These are phyloP conservation scores for Tangara arthus DNA, from an alignment of 2,797 vertebrate genomes.

Conservation along the genomic window DNA sequence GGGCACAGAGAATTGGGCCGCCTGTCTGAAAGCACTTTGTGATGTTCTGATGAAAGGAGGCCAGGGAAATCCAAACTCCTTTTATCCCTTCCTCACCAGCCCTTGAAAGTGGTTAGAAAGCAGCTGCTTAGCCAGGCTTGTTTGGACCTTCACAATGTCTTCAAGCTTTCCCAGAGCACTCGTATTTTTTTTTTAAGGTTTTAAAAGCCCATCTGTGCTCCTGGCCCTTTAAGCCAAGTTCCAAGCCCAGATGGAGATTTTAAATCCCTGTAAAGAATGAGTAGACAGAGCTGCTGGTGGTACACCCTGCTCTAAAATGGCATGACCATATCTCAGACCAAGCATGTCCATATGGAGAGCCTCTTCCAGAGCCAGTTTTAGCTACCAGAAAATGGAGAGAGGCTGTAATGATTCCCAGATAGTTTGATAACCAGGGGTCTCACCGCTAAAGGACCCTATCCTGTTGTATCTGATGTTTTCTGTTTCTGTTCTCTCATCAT, in stretches of 20 bases:
- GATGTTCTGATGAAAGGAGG: not conserved
- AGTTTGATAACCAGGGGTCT: not conserved
- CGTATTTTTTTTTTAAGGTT: not conserved
- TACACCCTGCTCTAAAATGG: not conserved
- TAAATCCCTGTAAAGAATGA: slow-evolving; percentile 5
- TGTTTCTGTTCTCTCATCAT: not conserved
- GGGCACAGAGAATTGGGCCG: not conserved
- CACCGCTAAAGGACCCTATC: not conserved
- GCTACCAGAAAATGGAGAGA: not conserved
- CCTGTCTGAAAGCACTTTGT: not conserved
- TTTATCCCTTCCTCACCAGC: not conserved
- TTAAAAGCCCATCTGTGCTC: not conserved
- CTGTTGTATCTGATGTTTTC: not conserved
- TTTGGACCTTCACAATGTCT: not conserved
- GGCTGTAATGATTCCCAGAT: not conserved
- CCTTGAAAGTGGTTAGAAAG: not conserved
- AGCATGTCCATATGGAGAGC: not conserved
- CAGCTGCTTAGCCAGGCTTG: not conserved
- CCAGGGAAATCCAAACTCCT: not conserved
- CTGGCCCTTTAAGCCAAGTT: slow-evolving; percentile 9
- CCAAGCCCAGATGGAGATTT: not conserved
- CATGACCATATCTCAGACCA: not conserved
- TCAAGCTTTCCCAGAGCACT: not conserved
- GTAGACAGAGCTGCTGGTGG: not conserved
- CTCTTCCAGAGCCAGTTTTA: not conserved